Evolutionary conservation across 2,888 invertebrate species (phyloP).

Genomic region (Apeira syringaria): DNA sequence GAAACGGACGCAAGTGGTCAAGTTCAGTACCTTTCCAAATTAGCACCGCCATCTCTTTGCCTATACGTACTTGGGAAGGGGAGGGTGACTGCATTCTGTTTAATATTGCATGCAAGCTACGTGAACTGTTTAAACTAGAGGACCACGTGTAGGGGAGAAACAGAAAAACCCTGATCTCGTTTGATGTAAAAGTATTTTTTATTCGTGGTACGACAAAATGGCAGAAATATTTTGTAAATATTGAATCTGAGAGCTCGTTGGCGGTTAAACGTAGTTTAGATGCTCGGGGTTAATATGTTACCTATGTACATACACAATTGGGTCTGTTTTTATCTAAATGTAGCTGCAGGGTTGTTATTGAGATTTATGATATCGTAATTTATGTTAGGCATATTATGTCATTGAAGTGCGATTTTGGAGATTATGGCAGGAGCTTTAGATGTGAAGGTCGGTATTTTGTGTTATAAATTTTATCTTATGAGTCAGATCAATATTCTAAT

Average conservation of each 20-base stretch:
- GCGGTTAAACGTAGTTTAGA: slow-evolving; percentile 2
- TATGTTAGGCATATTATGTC: too few relatives aligned
- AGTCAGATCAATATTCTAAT: too few relatives aligned
- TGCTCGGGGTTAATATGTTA: too few relatives aligned
- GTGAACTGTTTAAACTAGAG: slow-evolving; percentile 69
- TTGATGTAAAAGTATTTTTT: slow-evolving; percentile 34
- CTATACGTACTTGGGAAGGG: slow-evolving; percentile 14
- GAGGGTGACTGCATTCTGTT: slow-evolving; percentile 67
- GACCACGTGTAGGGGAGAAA: slow-evolving; percentile 32
- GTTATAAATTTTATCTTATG: too few relatives aligned
- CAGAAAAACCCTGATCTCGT: slow-evolving; percentile 37
- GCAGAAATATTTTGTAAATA: slow-evolving; percentile 17
- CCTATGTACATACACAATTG: too few relatives aligned
- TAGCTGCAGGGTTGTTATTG: too few relatives aligned
- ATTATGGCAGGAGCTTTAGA: too few relatives aligned
- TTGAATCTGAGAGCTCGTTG: slow-evolving; percentile 16
- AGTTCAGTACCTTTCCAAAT: neutral
- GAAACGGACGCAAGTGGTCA: too few relatives aligned
- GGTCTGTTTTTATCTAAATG: too few relatives aligned
- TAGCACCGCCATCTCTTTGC: neutral
- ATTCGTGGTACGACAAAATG: slow-evolving; percentile 13
- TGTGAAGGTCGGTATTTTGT: too few relatives aligned
- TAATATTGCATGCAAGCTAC: slow-evolving; percentile 75
- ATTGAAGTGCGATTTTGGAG: too few relatives aligned
- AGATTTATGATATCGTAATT: too few relatives aligned